Evolutionary conservation across 2,797 vertebrate genomes (phyloP).

Genomic region (Catharus ustulatus): DNA sequence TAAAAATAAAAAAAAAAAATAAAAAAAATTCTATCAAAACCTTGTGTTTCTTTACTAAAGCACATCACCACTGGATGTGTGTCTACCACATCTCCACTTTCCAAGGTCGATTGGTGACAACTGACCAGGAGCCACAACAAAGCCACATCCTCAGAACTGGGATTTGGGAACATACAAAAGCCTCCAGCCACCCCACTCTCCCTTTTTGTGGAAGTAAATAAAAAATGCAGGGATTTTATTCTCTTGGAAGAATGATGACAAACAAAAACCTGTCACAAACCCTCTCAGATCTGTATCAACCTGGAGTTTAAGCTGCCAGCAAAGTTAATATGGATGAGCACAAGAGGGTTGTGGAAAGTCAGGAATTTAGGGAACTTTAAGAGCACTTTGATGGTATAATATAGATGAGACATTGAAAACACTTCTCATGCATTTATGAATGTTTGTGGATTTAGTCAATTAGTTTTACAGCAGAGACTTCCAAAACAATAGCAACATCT

Average conservation of each 20-base stretch:
- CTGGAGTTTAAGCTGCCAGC: background rate
- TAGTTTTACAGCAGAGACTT: background rate
- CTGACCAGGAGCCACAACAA: background rate
- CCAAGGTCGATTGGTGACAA: fast-evolving
- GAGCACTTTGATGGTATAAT: background rate
- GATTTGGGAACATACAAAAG: background rate
- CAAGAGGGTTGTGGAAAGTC: background rate
- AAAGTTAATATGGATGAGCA: background rate
- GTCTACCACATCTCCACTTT: background rate
- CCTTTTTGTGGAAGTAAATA: background rate
- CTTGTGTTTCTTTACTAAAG: background rate
- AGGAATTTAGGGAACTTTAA: background rate
- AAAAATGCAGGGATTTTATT: background rate
- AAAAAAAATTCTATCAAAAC: background rate
- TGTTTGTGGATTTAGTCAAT: background rate
- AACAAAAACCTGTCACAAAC: background rate
- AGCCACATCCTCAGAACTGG: background rate
- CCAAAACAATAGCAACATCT: background rate
- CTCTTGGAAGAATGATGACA: background rate
- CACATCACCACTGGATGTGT: background rate
- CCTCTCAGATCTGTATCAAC: background rate
- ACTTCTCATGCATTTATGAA: background rate
- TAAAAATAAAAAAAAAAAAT: background rate
- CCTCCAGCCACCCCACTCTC: background rate
- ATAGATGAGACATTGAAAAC: background rate